Percentiles rank a stretch among this genome's conserved stretches.
phyloP scores from a whole-genome alignment of 2,888 invertebrate species.

The Drosophila ezoana region DNA sequence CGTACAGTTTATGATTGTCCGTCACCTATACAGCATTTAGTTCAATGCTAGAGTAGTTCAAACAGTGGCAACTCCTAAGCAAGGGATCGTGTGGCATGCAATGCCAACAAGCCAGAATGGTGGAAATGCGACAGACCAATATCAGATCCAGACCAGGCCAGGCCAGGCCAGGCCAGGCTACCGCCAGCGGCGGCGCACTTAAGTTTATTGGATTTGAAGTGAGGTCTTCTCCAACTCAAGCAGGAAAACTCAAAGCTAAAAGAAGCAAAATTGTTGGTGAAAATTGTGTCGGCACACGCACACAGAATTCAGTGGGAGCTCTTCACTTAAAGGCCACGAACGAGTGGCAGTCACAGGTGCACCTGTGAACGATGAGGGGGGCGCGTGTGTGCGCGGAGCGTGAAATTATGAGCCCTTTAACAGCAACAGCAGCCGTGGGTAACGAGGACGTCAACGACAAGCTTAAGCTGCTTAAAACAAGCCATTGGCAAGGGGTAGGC shows the following conservation, averaged over 20 bases:
- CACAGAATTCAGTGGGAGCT: constrained; percentile 31
- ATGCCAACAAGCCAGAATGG: constrained; percentile 19
- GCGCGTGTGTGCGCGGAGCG: constrained; percentile 65
- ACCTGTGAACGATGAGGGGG: constrained; percentile 17
- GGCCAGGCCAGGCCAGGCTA: constrained; percentile 3
- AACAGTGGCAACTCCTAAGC: not conserved
- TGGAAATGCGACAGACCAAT: constrained; percentile 9
- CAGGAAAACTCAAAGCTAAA: constrained; percentile 34
- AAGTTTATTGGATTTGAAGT: constrained; percentile 77
- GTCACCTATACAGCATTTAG: not conserved
- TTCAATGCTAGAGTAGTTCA: constrained; percentile 1
- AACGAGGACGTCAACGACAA: constrained; percentile 70
- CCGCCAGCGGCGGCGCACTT: constrained; percentile 52
- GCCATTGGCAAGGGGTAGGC: constrained; percentile 55
- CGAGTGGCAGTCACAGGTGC: constrained; percentile 49
- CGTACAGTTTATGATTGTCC: too few species aligned
- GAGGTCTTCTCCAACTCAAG: constrained; percentile 45
- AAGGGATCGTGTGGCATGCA: constrained; percentile 34
- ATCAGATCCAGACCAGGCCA: constrained; percentile 10
- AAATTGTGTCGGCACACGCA: constrained; percentile 54
- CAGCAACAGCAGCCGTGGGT: constrained; percentile 34
- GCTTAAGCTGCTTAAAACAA: constrained; percentile 81
- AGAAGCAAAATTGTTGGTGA: constrained; percentile 40
- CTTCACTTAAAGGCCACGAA: constrained; percentile 55
- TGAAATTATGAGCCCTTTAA: constrained; percentile 78